Conservation (phyloP, 1,140 invertebrate genomes). For the Papilio polytes region DNA sequence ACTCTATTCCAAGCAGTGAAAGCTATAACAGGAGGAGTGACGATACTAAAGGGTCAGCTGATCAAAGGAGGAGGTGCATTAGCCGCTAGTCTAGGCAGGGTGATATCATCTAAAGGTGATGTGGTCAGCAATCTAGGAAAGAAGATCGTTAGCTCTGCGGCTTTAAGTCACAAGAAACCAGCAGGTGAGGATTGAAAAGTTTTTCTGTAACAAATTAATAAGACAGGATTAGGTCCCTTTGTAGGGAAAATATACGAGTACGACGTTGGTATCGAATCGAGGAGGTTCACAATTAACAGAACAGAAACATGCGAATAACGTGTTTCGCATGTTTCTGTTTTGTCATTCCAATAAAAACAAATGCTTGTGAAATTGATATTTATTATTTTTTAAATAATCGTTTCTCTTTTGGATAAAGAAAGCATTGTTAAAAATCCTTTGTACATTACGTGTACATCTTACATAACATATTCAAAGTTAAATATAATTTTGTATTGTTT, state of each 20-base stretch:
- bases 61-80: slow-evolving; percentile 92
- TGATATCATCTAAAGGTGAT: slow-evolving; percentile 89
- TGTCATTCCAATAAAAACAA: neutral
- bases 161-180: slow-evolving; percentile 84
- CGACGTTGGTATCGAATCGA: neutral
- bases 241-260: too few species aligned
- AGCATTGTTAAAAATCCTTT: neutral
- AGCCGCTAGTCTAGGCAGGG: slow-evolving; percentile 89
- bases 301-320: neutral
- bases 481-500: neutral
- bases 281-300: neutral
- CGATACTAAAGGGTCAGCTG: slow-evolving; percentile 92
- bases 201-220: too few species aligned
- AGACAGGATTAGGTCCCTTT: too few species aligned
- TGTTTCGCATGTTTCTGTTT: neutral
- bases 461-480: neutral
- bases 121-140: slow-evolving; percentile 90
- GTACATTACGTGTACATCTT: neutral
- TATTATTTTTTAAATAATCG: neutral
- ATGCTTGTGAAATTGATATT: neutral
- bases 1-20: slow-evolving; percentile 93
- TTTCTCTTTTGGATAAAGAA: neutral
- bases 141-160: slow-evolving; percentile 89
- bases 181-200: slow-evolving; percentile 55
- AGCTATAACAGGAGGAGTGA: slow-evolving; percentile 92